Evolutionary conservation across 1,140 invertebrate species (phyloP), one percentile per base, ranked within the genome.

Genomic region (Pogonomyrmex californicus): DNA sequence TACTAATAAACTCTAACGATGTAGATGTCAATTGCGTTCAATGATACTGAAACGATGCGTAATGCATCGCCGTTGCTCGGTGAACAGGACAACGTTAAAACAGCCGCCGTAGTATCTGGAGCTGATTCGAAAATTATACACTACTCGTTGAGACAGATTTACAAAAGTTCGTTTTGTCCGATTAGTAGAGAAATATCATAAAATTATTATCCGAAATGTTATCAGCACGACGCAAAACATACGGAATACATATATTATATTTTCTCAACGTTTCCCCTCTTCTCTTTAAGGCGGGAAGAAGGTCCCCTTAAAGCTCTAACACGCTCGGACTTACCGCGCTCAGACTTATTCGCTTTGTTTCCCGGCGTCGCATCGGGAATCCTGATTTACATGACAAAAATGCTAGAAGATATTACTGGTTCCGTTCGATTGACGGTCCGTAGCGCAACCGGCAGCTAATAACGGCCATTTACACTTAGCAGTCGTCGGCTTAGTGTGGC

Each of bases 1-100:
- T 73, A 89, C 85, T 81, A 81, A 87, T 83, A 73, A 85, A 47
- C 87, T 77, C 49, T 65, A 36, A 85, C 75, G 76, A 85, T 87
- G 56, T 83, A 88, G 87, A 88, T 91, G 88, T 91, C 88, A 91
- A 90, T 91, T 88, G 88, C 88, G 86, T 71, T 88, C 78, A 91
- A 91, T 91, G 88, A 91, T 88, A 86, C 77, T 56, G 88, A 65
- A 90, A 90, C 76, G 86, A 85, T 78, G 86, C 51, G 81, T 78
- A 87, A 77, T 89, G 73, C 88, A 79, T 83, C 85, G 88, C 75
- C 83, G 68, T 63, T 63, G 68, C 70, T 71, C 85, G 49, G 23
- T 44, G 44, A 30, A 47, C 36, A n/a, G n/a, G 44, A 51, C 71
- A 68, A 2, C 38, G 86, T 51, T 70, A 71, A 90, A 87, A 73